A percentile compares a stretch with the other conserved stretches of the same genome.
Evolutionary conservation across 2,888 invertebrate species (phyloP).

Genomic region (Mayetiola destructor): DNA sequence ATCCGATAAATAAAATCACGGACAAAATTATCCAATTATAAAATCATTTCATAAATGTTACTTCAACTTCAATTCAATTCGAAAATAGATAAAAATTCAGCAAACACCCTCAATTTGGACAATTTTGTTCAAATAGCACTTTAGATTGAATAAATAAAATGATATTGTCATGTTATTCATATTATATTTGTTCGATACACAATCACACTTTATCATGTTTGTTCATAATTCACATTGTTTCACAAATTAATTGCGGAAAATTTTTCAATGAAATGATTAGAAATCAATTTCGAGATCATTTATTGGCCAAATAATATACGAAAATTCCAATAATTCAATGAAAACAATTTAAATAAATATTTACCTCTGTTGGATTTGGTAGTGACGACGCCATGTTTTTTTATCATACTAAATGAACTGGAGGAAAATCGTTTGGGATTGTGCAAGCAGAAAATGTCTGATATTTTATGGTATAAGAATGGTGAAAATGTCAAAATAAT

Average conservation of each 20-base stretch:
- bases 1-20: too few relatives aligned
- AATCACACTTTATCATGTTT: not conserved
- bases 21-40: too few relatives aligned
- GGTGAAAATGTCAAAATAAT: not conserved
- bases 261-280: not conserved
- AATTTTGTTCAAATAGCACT: not conserved
- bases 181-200: too few relatives aligned
- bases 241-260: not conserved
- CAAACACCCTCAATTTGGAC: conserved; percentile 3
- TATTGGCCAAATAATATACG: not conserved
- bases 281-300: not conserved
- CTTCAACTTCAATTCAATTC: not conserved
- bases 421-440: conserved; percentile 8
- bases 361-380: conserved; percentile 13
- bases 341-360: not conserved
- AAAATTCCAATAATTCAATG: not conserved
- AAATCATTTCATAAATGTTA: too few relatives aligned
- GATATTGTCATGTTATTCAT: not conserved
- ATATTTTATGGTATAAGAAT: not conserved
- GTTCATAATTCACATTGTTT: not conserved
- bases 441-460: conserved; percentile 1
- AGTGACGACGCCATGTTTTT: conserved; percentile 14
- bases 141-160: not conserved
- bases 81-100: not conserved
- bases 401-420: conserved; percentile 3